Evolutionary conservation across 2,888 invertebrate genomes (phyloP).

Genomic region (Lasioglossum oenotherae): DNA sequence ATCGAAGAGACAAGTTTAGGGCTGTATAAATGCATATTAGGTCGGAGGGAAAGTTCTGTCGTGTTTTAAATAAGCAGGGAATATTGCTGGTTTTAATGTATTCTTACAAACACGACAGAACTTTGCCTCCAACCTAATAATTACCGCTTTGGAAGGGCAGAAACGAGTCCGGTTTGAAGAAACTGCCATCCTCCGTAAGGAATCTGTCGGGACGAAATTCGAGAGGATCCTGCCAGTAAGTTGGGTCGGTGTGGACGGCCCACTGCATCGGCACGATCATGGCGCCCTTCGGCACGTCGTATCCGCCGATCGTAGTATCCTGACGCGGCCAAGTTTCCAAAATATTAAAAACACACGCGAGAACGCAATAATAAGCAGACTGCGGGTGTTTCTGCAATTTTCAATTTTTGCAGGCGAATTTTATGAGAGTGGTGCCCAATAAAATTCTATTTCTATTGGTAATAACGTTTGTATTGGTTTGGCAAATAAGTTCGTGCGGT

Average conservation of each 20-base stretch:
- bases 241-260: conserved; percentile 91
- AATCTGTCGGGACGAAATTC: conserved; percentile 90
- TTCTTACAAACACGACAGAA: too few species aligned
- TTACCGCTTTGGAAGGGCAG: conserved; percentile 94
- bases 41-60: too few species aligned
- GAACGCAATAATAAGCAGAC: background rate
- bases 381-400: too few species aligned
- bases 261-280: conserved; percentile 93
- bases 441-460: too few species aligned
- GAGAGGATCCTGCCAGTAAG: conserved; percentile 89
- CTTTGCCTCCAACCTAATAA: conserved; percentile 16
- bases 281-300: conserved; percentile 88
- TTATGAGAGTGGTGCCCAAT: too few species aligned
- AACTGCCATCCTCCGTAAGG: conserved; percentile 87
- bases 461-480: too few species aligned
- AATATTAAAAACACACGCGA: background rate
- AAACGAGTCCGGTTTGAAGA: conserved; percentile 89
- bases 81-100: too few species aligned
- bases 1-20: background rate
- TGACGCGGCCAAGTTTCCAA: conserved; percentile 72
- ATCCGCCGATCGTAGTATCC: conserved; percentile 87
- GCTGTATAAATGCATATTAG: background rate
- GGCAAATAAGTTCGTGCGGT: too few species aligned
- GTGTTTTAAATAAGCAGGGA: too few species aligned
- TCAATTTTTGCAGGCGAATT: too few species aligned